Conservation (phyloP, 2,113 vertebrate genomes). For the Anolis carolinensis region DNA sequence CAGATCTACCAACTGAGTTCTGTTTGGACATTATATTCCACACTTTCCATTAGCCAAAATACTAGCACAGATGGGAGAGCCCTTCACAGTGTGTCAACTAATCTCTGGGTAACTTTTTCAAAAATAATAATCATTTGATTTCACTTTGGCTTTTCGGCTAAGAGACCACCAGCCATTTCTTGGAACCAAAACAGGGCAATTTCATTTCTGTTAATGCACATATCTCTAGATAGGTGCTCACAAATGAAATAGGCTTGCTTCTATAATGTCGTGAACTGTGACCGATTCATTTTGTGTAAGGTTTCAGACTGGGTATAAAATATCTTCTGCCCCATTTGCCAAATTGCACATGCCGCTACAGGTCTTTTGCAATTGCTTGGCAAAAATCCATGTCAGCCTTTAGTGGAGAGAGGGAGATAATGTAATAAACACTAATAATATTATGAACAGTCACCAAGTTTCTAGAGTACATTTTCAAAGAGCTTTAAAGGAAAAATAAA, state of each 20-base stretch:
- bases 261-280: constrained; percentile 4
- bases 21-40: background rate
- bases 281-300: background rate
- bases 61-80: background rate
- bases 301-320: background rate
- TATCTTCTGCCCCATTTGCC: constrained; percentile 14
- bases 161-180: background rate
- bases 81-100: background rate
- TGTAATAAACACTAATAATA: constrained; percentile 1
- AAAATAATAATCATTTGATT: background rate
- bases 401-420: background rate
- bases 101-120: background rate
- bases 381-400: constrained; percentile 1
- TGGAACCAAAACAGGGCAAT: background rate
- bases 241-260: background rate
- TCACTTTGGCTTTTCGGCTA: background rate
- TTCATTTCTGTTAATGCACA: background rate
- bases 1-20: background rate
- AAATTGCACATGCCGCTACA: background rate
- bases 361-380: background rate
- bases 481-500: background rate
- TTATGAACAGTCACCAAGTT: background rate
- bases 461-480: background rate
- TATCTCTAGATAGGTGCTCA: background rate
- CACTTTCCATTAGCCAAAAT: background rate